Evolutionary conservation across 2,888 invertebrate species (phyloP).

Genomic region (Idaea dimidiata): DNA sequence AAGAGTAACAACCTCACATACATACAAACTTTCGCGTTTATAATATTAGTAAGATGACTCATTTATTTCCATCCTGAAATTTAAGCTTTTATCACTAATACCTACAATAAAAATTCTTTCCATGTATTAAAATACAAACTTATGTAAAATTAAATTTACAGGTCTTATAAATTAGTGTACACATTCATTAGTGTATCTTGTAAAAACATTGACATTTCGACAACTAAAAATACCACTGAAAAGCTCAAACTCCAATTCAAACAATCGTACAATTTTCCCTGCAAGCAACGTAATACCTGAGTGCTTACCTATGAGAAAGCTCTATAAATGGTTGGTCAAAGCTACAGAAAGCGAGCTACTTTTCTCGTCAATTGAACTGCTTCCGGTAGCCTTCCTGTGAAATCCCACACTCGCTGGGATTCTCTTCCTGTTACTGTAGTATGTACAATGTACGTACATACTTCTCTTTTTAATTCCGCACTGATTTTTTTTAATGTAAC

Average conservation of each 20-base stretch:
- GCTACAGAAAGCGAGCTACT: slow-evolving; percentile 53
- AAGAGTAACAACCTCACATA: no score
- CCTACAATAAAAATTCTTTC: no score
- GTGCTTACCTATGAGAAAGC: background rate
- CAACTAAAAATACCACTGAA: no score
- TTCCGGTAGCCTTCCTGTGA: slow-evolving; percentile 55
- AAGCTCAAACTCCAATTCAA: background rate
- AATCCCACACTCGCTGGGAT: slow-evolving; percentile 50
- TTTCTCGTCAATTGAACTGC: slow-evolving; percentile 62
- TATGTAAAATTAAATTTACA: no score
- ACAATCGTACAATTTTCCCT: background rate
- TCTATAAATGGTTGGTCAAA: slow-evolving; percentile 61
- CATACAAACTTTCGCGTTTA: no score
- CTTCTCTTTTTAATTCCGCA: slow-evolving; percentile 41
- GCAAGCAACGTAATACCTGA: background rate
- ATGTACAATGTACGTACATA: slow-evolving; percentile 15
- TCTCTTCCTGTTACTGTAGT: slow-evolving; percentile 27
- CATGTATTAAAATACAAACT: no score
- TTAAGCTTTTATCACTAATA: no score
- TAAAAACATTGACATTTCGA: no score
- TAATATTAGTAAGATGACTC: no score
- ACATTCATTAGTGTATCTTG: no score
- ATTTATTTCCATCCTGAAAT: no score
- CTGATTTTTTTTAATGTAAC: slow-evolving; percentile 33
- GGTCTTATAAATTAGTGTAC: no score